A percentile compares a stretch with the other conserved stretches of the same genome.
Evolutionary conservation across 2,888 invertebrate genomes (phyloP).

Genomic region (Drosophila borborema): DNA sequence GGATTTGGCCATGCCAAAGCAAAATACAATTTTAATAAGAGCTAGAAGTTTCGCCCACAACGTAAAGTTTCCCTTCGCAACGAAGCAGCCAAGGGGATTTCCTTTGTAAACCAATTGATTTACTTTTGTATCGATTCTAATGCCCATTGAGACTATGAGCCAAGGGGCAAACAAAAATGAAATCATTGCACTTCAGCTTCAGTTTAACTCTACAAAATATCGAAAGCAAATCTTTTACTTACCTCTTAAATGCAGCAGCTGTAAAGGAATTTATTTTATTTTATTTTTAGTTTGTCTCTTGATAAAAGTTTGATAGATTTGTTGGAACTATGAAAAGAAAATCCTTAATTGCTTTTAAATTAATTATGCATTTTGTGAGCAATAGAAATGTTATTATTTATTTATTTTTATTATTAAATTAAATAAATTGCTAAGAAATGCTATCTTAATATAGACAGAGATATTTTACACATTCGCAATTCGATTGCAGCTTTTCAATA

Average conservation of each 20-base stretch:
- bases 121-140: conserved; percentile 11
- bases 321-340: neutral
- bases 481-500: neutral
- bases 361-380: neutral
- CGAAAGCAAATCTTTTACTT: neutral
- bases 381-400: too few species aligned
- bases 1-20: conserved; percentile 14
- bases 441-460: neutral
- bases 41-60: conserved; percentile 1
- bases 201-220: neutral
- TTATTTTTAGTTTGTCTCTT: neutral
- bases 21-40: conserved; percentile 10
- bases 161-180: neutral
- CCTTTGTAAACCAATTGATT: conserved; percentile 12
- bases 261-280: neutral
- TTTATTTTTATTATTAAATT: too few species aligned
- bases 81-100: conserved; percentile 22
- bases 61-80: neutral
- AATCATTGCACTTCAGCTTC: conserved; percentile 39
- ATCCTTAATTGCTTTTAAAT: neutral
- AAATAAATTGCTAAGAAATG: too few species aligned
- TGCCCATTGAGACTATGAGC: conserved; percentile 10
- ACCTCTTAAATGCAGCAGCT: neutral
- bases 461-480: neutral
- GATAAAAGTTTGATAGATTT: neutral